Evolutionary conservation across 2,888 invertebrate genomes (phyloP), one percentile per base, ranked within the genome.

Genomic region (Meiosimyza decipiens): DNA sequence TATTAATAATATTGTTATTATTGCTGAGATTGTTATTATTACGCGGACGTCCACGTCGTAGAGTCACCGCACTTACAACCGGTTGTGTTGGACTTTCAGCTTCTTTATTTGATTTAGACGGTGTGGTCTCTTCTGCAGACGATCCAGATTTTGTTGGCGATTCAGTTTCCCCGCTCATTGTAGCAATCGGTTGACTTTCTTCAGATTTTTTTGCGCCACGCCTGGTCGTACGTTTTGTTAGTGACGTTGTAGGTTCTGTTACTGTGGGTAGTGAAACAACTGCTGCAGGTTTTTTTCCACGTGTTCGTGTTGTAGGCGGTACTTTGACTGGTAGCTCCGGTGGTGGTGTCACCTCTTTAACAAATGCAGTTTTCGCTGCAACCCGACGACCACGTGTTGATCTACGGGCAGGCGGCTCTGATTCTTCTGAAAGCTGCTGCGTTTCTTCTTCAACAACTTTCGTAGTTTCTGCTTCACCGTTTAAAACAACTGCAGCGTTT

Each of bases 21-120:
- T 85, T 86, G 75, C 82, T 82, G 67, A 77, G 76, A 57, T 79
- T 80, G 57, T 79, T 74, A 49, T 77, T 77, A 70, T 77, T 82
- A 0, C 80, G 76, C 2, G 80, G 73, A 5, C 86, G 85, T 7
- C 85, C 85, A 59, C 86, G 81, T 15, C 86, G 78, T n/a, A 72
- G 55, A n/a, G 73, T 28, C 0, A 76, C 72, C 57, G 73, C 68
- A 72, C 73, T 13, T 33, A 63, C 52, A 1, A 50, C 28, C 16
- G 62, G 51, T 6, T 60, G 71, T 18, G 54, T 71, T 15, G 76
- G 72, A 54, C 73, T 74, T 18, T 69, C 63, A 13, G 28, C 13
- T 15, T 66, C 67, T 49, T 59, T 55, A 9, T 66, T 64, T 16
- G 16, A 15, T 16, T 52, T 62, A 0, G n/a, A 15, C 12, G 72